Percentiles rank a stretch among this genome's conserved stretches.
These are phyloP conservation scores for Sapajus apella DNA, from an alignment of 2,113 vertebrate species.

Conservation along the genomic window DNA sequence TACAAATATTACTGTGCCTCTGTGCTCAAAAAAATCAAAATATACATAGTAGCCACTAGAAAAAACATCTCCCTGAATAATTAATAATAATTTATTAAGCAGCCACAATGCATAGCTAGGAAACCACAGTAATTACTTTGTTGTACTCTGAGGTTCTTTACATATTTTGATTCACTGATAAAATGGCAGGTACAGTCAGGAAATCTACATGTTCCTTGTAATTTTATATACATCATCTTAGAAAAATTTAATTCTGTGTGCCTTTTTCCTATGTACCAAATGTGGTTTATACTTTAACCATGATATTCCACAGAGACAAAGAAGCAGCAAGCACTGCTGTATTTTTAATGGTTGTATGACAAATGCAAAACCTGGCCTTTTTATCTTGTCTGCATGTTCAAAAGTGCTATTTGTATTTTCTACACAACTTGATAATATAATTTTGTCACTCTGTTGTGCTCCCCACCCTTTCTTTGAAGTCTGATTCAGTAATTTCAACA, in stretches of 20 bases:
- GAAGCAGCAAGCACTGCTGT: not conserved
- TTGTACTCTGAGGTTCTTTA: not conserved
- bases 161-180: not conserved
- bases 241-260: not conserved
- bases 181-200: not conserved
- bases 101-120: not conserved
- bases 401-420: conserved; percentile 33
- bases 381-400: not conserved
- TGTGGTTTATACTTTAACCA: not conserved
- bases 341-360: not conserved
- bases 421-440: conserved; percentile 35
- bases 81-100: conserved; percentile 14
- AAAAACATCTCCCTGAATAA: not conserved
- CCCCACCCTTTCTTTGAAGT: not conserved
- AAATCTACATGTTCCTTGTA: not conserved
- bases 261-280: conserved; percentile 40
- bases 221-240: not conserved
- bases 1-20: not conserved
- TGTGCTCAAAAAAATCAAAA: not conserved
- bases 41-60: not conserved
- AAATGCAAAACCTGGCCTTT: not conserved
- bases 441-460: conserved; percentile 17
- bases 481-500: not conserved
- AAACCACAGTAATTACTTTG: not conserved
- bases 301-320: not conserved